phyloP scores from a whole-genome alignment of 2,113 vertebrate genomes.

The Atractosteus spatula region DNA sequence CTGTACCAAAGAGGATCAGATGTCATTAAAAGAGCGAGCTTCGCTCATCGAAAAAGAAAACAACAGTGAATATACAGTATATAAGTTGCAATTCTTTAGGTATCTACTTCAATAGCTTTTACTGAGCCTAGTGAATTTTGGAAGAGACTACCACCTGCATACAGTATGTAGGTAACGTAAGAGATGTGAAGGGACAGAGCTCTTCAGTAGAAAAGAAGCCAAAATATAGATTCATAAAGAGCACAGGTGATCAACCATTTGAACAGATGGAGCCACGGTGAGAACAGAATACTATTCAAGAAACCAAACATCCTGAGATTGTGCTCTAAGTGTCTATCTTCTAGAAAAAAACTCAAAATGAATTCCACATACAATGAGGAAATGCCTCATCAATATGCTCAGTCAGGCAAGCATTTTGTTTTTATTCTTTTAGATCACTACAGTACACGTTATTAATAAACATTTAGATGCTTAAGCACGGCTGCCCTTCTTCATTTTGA shows the following conservation, averaged over 20 bases:
- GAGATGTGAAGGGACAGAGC: too few relatives aligned
- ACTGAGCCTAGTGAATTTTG: too few relatives aligned
- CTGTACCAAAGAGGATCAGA: too few relatives aligned
- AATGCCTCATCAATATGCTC: slow-evolving; percentile 21
- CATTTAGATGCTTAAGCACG: slow-evolving; percentile 66
- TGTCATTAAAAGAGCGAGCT: too few relatives aligned
- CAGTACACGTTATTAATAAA: slow-evolving; percentile 62
- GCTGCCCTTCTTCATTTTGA: slow-evolving; percentile 55
- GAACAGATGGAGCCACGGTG: neutral
- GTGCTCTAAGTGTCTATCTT: neutral
- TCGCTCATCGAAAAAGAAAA: too few relatives aligned
- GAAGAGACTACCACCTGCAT: too few relatives aligned
- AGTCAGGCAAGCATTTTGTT: slow-evolving; percentile 38
- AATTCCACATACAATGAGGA: neutral
- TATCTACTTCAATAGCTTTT: too few relatives aligned
- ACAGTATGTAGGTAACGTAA: too few relatives aligned
- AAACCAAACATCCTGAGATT: neutral
- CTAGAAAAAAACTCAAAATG: neutral
- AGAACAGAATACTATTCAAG: too few relatives aligned
- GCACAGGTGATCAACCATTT: neutral
- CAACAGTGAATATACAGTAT: too few relatives aligned
- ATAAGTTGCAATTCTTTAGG: too few relatives aligned
- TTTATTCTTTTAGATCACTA: slow-evolving; percentile 48
- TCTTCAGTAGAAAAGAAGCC: neutral
- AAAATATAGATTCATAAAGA: slow-evolving; percentile 5